Conservation (phyloP, 2,797 vertebrate genomes). For the Salmo trutta region DNA sequence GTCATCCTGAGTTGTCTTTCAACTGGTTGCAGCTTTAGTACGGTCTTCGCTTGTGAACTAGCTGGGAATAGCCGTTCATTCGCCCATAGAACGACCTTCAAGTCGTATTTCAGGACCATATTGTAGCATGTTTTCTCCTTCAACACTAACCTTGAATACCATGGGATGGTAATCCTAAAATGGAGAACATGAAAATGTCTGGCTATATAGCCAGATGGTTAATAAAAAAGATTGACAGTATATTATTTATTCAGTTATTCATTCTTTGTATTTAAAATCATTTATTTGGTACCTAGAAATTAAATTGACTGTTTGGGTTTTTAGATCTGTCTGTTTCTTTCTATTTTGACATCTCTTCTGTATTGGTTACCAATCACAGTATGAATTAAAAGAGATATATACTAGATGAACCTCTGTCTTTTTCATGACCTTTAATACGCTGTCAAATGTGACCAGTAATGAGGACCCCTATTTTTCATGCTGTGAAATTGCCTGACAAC, state of each 20-base stretch:
- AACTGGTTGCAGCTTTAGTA: too few species aligned
- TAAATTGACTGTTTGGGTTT: slow-evolving; percentile 42
- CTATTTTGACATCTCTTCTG: slow-evolving; percentile 26
- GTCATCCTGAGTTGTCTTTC: too few species aligned
- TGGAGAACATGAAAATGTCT: neutral
- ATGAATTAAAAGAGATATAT: slow-evolving; percentile 64
- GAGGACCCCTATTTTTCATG: neutral
- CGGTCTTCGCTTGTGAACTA: too few species aligned
- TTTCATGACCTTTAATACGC: too few species aligned
- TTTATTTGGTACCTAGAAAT: slow-evolving; percentile 41
- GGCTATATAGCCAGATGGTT: neutral
- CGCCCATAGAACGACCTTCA: too few species aligned
- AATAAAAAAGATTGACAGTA: neutral
- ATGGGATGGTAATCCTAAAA: neutral
- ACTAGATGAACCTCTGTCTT: slow-evolving; percentile 33
- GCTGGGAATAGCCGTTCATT: too few species aligned
- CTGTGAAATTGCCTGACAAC: neutral
- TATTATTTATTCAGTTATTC: neutral
- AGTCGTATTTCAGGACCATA: slow-evolving; percentile 10
- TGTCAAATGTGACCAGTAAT: neutral
- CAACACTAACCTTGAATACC: neutral
- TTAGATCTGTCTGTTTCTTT: neutral
- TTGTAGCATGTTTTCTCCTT: slow-evolving; percentile 8
- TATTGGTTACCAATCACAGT: slow-evolving; percentile 55
- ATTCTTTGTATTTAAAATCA: neutral